Evolutionary conservation across 2,113 vertebrate genomes (phyloP).

Genomic region (Addax nasomaculatus): DNA sequence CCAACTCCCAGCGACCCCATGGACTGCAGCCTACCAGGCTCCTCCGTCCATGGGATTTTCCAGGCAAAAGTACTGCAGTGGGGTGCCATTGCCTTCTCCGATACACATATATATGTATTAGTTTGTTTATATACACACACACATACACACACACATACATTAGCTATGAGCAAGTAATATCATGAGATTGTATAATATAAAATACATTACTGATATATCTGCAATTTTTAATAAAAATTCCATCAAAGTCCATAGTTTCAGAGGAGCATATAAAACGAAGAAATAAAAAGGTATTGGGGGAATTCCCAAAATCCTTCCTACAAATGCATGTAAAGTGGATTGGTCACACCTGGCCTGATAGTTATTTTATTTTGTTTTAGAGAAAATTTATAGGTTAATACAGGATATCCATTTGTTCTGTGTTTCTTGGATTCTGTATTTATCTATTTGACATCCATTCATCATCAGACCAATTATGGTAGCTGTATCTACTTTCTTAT

Average conservation of each 20-base stretch:
- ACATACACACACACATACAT: not conserved
- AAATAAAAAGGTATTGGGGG: not conserved
- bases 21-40: not conserved
- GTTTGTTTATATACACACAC: not conserved
- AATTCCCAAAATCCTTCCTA: not conserved
- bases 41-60: not conserved
- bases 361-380: not conserved
- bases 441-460: not conserved
- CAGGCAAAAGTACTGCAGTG: not conserved
- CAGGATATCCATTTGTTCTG: not conserved
- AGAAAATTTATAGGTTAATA: constrained; percentile 4
- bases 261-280: not conserved
- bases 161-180: constrained; percentile 6
- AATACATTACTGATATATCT: not conserved
- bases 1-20: too few relatives aligned
- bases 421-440: not conserved
- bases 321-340: not conserved
- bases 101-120: not conserved
- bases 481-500: not conserved
- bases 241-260: not conserved
- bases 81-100: not conserved
- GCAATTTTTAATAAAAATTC: constrained; percentile 20
- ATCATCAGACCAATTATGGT: not conserved
- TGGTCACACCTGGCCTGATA: not conserved
- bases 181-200: not conserved